Percentiles rank a stretch among this genome's conserved stretches.
phyloP scores from a whole-genome alignment of 1,140 invertebrate species.

The Pseudomyrmex gracilis region DNA sequence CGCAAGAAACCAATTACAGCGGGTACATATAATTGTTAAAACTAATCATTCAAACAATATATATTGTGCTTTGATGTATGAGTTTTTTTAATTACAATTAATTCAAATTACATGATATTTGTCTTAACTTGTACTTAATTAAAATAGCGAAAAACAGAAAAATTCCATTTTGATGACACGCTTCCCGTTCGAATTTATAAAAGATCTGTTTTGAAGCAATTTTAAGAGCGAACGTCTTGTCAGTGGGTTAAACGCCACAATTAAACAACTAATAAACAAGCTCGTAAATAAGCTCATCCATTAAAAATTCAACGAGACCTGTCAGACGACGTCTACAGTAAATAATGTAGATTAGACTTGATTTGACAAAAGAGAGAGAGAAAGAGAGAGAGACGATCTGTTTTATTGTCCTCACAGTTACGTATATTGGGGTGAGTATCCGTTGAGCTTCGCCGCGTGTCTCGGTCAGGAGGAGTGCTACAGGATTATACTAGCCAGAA shows the following conservation, averaged over 20 bases:
- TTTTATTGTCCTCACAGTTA: slow-evolving; percentile 87
- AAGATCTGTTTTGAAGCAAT: no score
- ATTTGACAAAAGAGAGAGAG: background rate
- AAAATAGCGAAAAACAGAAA: background rate
- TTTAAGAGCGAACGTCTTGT: no score
- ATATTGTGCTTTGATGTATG: no score
- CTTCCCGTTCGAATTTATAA: no score
- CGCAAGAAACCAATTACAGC: slow-evolving; percentile 95
- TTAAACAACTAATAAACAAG: no score
- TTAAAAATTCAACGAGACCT: slow-evolving; percentile 22
- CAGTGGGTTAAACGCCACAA: no score
- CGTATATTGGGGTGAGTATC: slow-evolving; percentile 99
- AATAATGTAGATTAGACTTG: background rate
- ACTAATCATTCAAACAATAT: background rate
- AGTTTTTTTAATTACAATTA: no score
- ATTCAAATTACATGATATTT: no score
- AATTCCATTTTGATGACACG: background rate
- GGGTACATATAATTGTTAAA: slow-evolving; percentile 88
- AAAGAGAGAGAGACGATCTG: background rate
- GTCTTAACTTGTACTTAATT: no score
- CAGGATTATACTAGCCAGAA: slow-evolving; percentile 95
- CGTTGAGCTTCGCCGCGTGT: slow-evolving; percentile 97
- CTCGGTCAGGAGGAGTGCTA: slow-evolving; percentile 99
- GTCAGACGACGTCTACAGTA: slow-evolving; percentile 4
- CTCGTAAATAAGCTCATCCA: no score